Percentiles rank a stretch among this genome's conserved stretches.
Conservation (phyloP, 2,888 invertebrate genomes). For the Cryptosula pallasiana region DNA sequence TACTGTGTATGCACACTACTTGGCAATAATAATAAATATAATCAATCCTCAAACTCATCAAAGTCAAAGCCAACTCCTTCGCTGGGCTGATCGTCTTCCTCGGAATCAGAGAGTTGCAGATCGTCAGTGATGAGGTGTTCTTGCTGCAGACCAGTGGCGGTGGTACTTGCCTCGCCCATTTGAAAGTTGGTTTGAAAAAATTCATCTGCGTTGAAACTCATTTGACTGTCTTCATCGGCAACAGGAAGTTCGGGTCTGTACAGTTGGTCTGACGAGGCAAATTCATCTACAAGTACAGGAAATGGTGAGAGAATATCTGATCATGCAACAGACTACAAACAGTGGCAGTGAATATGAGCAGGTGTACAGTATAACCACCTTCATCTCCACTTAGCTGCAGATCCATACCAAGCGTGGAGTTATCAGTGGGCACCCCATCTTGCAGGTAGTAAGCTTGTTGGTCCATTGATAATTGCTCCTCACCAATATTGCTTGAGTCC, state of each 20-base stretch:
- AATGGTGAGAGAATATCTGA: no score
- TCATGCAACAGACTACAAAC: no score
- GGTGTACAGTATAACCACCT: no score
- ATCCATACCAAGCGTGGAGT: not conserved
- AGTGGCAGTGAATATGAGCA: no score
- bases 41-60: slow-evolving; percentile 5
- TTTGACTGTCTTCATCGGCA: slow-evolving; percentile 22
- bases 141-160: not conserved
- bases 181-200: slow-evolving; percentile 23
- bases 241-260: not conserved
- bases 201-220: slow-evolving; percentile 17
- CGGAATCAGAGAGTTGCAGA: slow-evolving; percentile 10
- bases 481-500: not conserved
- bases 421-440: not conserved
- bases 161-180: not conserved
- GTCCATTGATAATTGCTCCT: not conserved
- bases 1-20: no score
- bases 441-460: not conserved
- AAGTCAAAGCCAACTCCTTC: slow-evolving; percentile 23
- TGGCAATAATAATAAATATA: slow-evolving; percentile 1
- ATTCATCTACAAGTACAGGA: not conserved
- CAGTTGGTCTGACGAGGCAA: not conserved
- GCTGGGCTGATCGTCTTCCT: not conserved
- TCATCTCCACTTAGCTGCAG: slow-evolving; percentile 11
- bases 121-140: not conserved